A percentile compares a stretch with the other conserved stretches of the same genome.
Conservation (phyloP, 2,113 vertebrate genomes). For the Silurus asotus region DNA sequence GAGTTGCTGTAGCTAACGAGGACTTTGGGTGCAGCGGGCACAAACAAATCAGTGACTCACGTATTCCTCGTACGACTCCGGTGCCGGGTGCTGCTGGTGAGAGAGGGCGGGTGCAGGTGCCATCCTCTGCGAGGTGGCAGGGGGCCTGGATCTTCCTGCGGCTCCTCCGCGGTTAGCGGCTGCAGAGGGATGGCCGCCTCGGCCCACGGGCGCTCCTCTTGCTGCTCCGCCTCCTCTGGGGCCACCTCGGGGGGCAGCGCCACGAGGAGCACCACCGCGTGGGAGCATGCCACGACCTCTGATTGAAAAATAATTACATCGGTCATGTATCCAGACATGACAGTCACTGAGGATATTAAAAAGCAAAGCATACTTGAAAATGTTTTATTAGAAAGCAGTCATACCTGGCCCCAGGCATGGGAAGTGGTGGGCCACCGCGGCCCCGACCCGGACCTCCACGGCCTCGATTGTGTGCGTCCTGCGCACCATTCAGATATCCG, state of each 20-base stretch:
- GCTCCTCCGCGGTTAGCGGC: constrained; percentile 80
- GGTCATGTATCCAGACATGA: background rate
- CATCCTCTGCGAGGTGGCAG: constrained; percentile 82
- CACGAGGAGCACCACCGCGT: constrained; percentile 79
- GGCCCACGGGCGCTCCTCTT: constrained; percentile 79
- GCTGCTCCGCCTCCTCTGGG: constrained; percentile 79
- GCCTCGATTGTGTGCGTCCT: constrained; percentile 78
- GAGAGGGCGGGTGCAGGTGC: constrained; percentile 75
- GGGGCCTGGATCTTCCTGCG: constrained; percentile 80
- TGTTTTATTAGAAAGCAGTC: background rate
- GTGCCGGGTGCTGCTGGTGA: constrained; percentile 69
- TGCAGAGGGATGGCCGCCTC: constrained; percentile 80
- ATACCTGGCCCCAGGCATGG: constrained; percentile 82
- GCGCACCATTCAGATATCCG: constrained; percentile 90
- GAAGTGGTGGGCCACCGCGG: constrained; percentile 85
- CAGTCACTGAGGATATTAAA: background rate
- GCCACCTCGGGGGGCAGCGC: constrained; percentile 82
- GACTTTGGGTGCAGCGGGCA: no score
- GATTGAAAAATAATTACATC: background rate
- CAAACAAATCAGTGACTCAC: constrained; percentile 69
- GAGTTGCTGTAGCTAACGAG: background rate
- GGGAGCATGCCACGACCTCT: constrained; percentile 90
- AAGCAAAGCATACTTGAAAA: background rate
- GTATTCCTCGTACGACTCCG: constrained; percentile 87
- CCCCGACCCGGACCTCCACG: constrained; percentile 84